Evolutionary conservation across 2,888 invertebrate genomes (phyloP).

Genomic region (Drosophila barbarae): DNA sequence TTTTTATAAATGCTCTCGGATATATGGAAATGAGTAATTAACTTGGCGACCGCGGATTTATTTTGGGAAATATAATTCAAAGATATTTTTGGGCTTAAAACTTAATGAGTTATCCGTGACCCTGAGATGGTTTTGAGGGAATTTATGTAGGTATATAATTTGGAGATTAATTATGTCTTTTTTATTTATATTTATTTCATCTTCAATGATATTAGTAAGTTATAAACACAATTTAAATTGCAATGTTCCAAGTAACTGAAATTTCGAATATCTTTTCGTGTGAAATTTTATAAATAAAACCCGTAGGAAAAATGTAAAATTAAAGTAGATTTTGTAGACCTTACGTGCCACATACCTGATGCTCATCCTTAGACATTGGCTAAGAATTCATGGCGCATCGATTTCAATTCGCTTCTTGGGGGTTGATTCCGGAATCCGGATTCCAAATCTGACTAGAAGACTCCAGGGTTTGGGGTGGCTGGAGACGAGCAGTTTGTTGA

Average conservation of each 20-base stretch:
- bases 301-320: background rate
- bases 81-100: background rate
- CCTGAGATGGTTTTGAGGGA: background rate
- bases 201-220: no score
- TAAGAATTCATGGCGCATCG: conserved; percentile 7
- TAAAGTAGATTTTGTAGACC: background rate
- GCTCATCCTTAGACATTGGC: conserved; percentile 39
- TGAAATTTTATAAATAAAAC: no score
- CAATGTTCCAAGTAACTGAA: no score
- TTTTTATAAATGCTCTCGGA: conserved; percentile 16
- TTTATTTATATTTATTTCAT: no score
- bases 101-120: conserved; percentile 5
- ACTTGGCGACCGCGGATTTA: conserved; percentile 10
- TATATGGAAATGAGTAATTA: conserved; percentile 41
- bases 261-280: no score
- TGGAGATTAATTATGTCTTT: no score
- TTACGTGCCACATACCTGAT: conserved; percentile 9
- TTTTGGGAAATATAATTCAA: background rate
- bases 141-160: background rate
- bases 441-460: conserved; percentile 7
- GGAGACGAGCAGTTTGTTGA: conserved; percentile 60
- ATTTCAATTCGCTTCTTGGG: conserved; percentile 20
- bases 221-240: no score
- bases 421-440: conserved; percentile 7
- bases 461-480: conserved; percentile 4